Conservation (phyloP, 2,113 vertebrate genomes). For the Anarrhichthys ocellatus region DNA sequence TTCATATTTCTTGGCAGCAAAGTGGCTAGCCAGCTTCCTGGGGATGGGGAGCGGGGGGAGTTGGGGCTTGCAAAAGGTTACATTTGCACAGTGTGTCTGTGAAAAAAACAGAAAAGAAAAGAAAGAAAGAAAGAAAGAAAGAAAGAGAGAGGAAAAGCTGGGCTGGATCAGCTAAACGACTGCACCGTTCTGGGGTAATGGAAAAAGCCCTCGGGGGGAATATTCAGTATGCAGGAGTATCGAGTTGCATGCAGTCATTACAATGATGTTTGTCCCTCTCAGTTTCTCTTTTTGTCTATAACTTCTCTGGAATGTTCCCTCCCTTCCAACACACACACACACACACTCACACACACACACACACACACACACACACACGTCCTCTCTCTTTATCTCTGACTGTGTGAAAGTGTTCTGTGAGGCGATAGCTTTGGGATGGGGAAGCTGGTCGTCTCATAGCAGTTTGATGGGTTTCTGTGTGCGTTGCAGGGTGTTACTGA, state of each 20-base stretch:
- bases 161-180: conserved; percentile 81
- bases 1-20: conserved; percentile 91
- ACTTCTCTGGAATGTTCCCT: conserved; percentile 65
- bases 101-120: conserved; percentile 79
- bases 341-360: conserved; percentile 19
- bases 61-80: conserved; percentile 89
- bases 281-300: conserved; percentile 65
- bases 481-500: conserved; percentile 4
- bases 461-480: conserved; percentile 48
- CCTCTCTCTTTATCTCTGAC: conserved; percentile 31
- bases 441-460: conserved; percentile 42
- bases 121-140: conserved; percentile 72
- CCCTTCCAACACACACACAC: conserved; percentile 37
- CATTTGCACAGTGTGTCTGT: conserved; percentile 93
- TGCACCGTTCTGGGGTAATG: conserved; percentile 86
- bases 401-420: conserved; percentile 66
- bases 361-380: conserved; percentile 27
- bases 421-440: conserved; percentile 58
- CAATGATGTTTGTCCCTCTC: conserved; percentile 75
- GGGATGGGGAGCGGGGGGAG: conserved; percentile 71
- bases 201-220: conserved; percentile 89
- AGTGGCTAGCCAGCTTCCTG: conserved; percentile 87
- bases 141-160: conserved; percentile 63
- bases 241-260: conserved; percentile 82
- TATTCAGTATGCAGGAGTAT: conserved; percentile 85